Evolutionary conservation across 2,113 vertebrate species (phyloP), one percentile per base, ranked within the genome.

Genomic region (Heterochromis multidens): DNA sequence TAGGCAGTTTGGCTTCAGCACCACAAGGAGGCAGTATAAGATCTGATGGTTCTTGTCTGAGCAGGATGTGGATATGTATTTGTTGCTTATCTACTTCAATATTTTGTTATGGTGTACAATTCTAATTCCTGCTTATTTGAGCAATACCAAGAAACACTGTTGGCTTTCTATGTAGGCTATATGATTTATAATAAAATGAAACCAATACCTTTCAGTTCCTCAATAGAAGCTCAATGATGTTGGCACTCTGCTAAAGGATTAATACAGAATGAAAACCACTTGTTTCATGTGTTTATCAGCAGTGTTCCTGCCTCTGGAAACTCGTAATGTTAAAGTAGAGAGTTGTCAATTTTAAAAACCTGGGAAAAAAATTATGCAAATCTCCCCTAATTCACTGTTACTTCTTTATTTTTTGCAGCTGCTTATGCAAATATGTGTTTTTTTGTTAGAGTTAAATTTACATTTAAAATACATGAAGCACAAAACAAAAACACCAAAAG

Each of bases 11-110:
- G 13, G 12, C 54, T 33, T 37, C 3, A 52, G 21, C 17, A 40
- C 85, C 89, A 92, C 81, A 70, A 35, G 88, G 87, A n/a, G 91
- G 88, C 87, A 87, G 88, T 81, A 23, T 72, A n/a, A 27, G 43
- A 80, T 19, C 13, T 16, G 25, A 17, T 1, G 56, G 46, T 35
- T 29, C 14, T 10, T 31, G 3, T 52, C 13, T 40, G 59, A 78
- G 56, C 76, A 77, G 62, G 70, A 77, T 83, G 61, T 61, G 11
- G 72, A 72, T 7, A 12, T 10, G 8, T 16, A 6, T 7, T 49
- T 79, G 10, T 27, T 3, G 31, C n/a, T 49, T 29, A 10, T 8
- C 46, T 31, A 74, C 43, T 52, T 74, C 25, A 52, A 3, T 74
- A 21, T 29, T 52, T 52, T 74, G 43, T 31, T 74, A 74, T 52